A percentile compares a stretch with the other conserved stretches of the same genome.
These are phyloP conservation scores for Noctua janthina DNA, from an alignment of 2,888 invertebrate genomes.

Conservation along the genomic window DNA sequence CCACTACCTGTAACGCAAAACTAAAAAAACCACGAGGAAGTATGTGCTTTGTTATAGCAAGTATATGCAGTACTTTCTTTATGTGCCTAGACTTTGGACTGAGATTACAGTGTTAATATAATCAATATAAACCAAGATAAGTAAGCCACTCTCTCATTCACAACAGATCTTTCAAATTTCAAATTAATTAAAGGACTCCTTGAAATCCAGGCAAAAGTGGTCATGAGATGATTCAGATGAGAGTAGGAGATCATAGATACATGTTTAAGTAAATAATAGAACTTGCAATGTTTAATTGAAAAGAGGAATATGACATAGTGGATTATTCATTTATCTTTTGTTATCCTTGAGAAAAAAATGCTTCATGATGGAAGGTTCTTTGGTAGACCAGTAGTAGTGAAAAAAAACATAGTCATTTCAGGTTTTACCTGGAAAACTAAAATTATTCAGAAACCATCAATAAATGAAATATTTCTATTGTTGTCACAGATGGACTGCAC, in stretches of 20 bases:
- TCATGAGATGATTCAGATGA: neutral
- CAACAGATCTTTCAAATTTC: neutral
- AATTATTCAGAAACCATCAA: neutral
- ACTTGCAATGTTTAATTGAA: neutral
- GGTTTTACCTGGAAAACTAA: neutral
- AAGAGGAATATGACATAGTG: neutral
- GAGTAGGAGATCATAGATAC: neutral
- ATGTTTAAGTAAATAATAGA: neutral
- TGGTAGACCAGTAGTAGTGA: neutral
- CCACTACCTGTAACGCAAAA: neutral
- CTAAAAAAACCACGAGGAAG: neutral
- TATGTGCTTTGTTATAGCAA: slow-evolving; percentile 13
- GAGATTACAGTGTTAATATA: slow-evolving; percentile 49
- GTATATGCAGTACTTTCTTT: slow-evolving; percentile 16
- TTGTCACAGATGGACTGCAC: neutral
- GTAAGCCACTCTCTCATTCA: slow-evolving; percentile 32
- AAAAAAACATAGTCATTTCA: neutral
- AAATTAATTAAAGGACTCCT: neutral
- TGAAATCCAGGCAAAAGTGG: neutral
- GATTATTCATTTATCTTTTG: neutral
- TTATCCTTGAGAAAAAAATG: neutral
- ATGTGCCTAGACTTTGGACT: slow-evolving; percentile 59
- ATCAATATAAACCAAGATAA: slow-evolving; percentile 60
- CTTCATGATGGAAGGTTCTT: neutral
- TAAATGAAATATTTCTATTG: neutral